Base-by-base conservation (phyloP, 2,797 vertebrate species). In the Falco rusticolus region DNA sequence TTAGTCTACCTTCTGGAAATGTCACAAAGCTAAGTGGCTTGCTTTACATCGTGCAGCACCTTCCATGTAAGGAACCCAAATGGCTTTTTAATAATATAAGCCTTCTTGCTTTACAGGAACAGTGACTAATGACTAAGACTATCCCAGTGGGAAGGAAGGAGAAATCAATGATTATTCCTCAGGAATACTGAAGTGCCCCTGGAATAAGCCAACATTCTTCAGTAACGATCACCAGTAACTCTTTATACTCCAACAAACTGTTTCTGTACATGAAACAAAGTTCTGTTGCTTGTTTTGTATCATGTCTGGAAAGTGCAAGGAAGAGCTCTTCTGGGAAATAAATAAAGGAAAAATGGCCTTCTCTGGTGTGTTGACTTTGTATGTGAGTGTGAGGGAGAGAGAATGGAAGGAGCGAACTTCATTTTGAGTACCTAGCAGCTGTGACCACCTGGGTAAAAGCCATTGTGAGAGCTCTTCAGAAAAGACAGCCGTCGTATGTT, bases 201-300 rank as follows among this genome's bases (percentile, higher is more conserved):
- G 97, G 97, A 97, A 94, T 94, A 76, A 94, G 96, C 97, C 87
- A 93, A 89, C 91, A 34, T 95, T 94, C 97, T 97, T 95, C 97
- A 94, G 90, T 92, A 94, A 91, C 28, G 53, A 43, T 94, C 91
- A 91, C 90, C 96, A 94, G 96, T 96, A 85, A 93, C 68, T 97
- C 97, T 97, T 97, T 97, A 56, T 96, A 97, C 95, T 96, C 97
- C 97, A 95, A 97, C 95, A 89, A 96, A 96, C 97, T 97, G 95
- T 96, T 97, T 96, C 84, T 95, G 97, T 96, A 88, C 95, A 91
- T 66, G 97, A 98, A 97, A 97, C 96, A 79, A 94, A 96, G 96
- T 94, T 85, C 96, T 98, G 97, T 97, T 96, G 96, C 97, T 98
- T 96, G 96, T 98, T 98, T 98, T 98, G 97, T 98, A 98, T 98